Evolutionary conservation across 2,888 invertebrate species (phyloP).

Genomic region (Cataglyphis altisquamis): DNA sequence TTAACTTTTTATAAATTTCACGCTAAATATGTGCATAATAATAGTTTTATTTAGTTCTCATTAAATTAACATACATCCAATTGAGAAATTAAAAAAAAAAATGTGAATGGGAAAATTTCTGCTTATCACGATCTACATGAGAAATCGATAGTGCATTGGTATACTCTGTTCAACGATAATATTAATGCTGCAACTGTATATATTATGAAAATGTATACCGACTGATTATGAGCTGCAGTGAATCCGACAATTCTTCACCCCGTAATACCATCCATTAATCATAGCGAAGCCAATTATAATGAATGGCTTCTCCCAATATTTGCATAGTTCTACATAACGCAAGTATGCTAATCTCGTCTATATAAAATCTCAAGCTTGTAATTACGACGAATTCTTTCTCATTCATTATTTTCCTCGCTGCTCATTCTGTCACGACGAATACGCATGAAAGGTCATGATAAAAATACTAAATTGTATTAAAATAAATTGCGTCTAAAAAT

Average conservation of each 20-base stretch:
- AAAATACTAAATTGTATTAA: not conserved
- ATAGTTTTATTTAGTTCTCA: not conserved
- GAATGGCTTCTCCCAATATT: slow-evolving; percentile 39
- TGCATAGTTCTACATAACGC: slow-evolving; percentile 48
- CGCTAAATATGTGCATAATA: not conserved
- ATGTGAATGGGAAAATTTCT: not conserved
- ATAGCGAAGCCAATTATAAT: slow-evolving; percentile 51
- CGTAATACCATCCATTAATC: slow-evolving; percentile 48
- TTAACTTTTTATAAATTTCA: not conserved
- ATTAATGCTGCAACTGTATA: slow-evolving; percentile 30
- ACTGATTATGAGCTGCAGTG: slow-evolving; percentile 49
- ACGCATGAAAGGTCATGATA: not conserved
- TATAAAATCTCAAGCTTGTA: slow-evolving; percentile 40
- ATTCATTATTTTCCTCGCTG: slow-evolving; percentile 45
- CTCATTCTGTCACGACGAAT: slow-evolving; percentile 12
- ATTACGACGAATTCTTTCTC: slow-evolving; percentile 41
- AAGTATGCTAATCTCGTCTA: slow-evolving; percentile 37
- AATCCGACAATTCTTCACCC: slow-evolving; percentile 49
- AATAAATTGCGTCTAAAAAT: slow-evolving; percentile 18
- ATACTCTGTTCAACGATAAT: slow-evolving; percentile 4
- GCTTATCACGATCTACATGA: not conserved
- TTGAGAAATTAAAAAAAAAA: not conserved
- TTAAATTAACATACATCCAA: not conserved
- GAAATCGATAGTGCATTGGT: not conserved
- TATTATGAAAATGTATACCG: slow-evolving; percentile 51